Percentiles rank a stretch among this genome's conserved stretches.
Conservation (phyloP, 2,113 vertebrate species). For the Puffinus mauretanicus region DNA sequence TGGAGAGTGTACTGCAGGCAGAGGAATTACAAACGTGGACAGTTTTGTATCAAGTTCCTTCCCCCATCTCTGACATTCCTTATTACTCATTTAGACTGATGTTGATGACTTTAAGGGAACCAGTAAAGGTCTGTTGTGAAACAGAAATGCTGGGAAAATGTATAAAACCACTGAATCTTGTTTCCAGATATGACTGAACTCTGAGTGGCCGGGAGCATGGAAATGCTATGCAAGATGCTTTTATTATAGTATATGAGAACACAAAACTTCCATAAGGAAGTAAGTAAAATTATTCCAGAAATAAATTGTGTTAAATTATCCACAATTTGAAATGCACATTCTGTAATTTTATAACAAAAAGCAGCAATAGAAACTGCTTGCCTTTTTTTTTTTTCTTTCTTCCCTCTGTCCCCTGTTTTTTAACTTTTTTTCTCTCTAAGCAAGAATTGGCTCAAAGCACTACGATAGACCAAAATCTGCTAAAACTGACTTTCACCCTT, state of each 20-base stretch:
- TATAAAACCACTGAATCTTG: background rate
- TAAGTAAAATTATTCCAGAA: background rate
- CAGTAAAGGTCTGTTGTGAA: background rate
- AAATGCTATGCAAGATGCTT: background rate
- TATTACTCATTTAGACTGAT: background rate
- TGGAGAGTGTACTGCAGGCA: background rate
- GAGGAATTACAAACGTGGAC: background rate
- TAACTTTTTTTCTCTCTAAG: background rate
- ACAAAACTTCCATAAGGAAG: background rate
- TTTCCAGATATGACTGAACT: background rate
- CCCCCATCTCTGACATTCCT: background rate
- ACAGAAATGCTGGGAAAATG: background rate
- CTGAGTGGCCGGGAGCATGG: background rate
- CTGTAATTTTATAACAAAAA: background rate
- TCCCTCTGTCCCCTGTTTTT: accelerated
- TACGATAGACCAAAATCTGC: background rate
- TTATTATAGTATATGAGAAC: background rate
- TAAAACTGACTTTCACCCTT: background rate
- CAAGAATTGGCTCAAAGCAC: background rate
- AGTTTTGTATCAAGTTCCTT: background rate
- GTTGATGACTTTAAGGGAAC: background rate
- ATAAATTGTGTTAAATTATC: background rate
- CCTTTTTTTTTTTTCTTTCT: background rate
- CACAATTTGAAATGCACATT: background rate
- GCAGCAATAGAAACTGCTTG: background rate